These are phyloP conservation scores for Caranx ignobilis DNA, from an alignment of 2,113 vertebrate genomes.

Conservation along the genomic window DNA sequence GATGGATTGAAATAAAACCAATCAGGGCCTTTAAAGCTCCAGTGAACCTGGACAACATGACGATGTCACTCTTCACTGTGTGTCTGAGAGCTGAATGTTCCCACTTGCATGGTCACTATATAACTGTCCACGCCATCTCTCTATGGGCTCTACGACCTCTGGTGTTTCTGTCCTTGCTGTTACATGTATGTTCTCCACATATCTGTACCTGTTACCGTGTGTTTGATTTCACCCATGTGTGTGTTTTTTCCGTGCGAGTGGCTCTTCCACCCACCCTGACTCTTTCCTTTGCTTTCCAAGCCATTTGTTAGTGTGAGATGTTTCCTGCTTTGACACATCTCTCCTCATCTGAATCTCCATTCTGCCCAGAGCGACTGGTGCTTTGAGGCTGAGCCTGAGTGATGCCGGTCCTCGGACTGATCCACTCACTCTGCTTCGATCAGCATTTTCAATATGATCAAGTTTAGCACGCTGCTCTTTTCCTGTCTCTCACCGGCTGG, in stretches of 20 bases:
- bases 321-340: constrained; percentile 67
- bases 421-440: constrained; percentile 55
- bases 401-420: constrained; percentile 53
- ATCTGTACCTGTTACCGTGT: constrained; percentile 47
- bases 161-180: constrained; percentile 59
- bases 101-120: constrained; percentile 53
- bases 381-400: constrained; percentile 57
- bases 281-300: constrained; percentile 87
- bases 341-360: constrained; percentile 70
- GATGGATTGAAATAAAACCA: not conserved
- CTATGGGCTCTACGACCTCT: constrained; percentile 66
- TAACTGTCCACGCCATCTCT: constrained; percentile 43
- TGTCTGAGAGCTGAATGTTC: constrained; percentile 55
- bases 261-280: constrained; percentile 52
- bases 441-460: constrained; percentile 25
- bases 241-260: constrained; percentile 20
- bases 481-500: constrained; percentile 50
- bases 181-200: constrained; percentile 38
- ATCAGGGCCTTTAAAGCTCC: constrained; percentile 12
- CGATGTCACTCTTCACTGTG: constrained; percentile 4
- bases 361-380: constrained; percentile 63
- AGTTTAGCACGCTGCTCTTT: constrained; percentile 54
- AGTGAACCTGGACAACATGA: constrained; percentile 15
- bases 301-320: constrained; percentile 80
- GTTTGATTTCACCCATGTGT: constrained; percentile 20